Percentiles rank a stretch among this genome's conserved stretches.
These are phyloP conservation scores for Mantis religiosa DNA, from an alignment of 2,888 invertebrate species.

Conservation along the genomic window DNA sequence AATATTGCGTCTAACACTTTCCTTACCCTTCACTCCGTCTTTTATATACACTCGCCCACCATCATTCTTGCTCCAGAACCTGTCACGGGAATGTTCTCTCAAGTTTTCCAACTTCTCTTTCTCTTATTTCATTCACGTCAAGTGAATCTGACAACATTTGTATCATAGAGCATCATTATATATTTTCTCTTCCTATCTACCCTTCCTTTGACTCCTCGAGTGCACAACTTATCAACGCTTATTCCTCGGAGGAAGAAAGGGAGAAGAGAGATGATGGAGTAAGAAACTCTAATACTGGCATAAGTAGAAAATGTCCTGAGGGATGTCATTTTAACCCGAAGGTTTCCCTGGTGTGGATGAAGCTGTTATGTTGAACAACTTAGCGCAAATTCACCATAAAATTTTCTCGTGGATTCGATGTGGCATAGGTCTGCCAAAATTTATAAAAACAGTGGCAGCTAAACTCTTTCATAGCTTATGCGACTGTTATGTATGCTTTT, in stretches of 20 bases:
- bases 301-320: background rate
- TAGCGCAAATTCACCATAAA: background rate
- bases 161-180: background rate
- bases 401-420: too few relatives aligned
- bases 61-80: constrained; percentile 9
- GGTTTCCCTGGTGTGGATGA: background rate
- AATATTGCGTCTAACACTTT: constrained; percentile 3
- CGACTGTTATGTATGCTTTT: too few relatives aligned
- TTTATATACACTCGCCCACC: background rate
- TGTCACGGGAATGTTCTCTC: background rate
- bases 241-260: background rate
- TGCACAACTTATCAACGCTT: constrained; percentile 2
- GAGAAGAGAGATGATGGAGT: background rate
- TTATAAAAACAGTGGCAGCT: too few relatives aligned
- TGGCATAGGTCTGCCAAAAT: too few relatives aligned
- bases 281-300: background rate
- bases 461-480: too few relatives aligned
- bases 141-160: constrained; percentile 17
- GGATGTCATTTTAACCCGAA: background rate
- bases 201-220: background rate
- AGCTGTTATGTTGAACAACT: background rate
- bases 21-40: background rate
- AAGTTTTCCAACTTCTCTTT: background rate
- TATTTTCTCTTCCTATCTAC: background rate
- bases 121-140: constrained; percentile 17